Evolutionary conservation across 2,797 vertebrate species (phyloP), one percentile per base, ranked within the genome.

Genomic region (Chanos chanos): DNA sequence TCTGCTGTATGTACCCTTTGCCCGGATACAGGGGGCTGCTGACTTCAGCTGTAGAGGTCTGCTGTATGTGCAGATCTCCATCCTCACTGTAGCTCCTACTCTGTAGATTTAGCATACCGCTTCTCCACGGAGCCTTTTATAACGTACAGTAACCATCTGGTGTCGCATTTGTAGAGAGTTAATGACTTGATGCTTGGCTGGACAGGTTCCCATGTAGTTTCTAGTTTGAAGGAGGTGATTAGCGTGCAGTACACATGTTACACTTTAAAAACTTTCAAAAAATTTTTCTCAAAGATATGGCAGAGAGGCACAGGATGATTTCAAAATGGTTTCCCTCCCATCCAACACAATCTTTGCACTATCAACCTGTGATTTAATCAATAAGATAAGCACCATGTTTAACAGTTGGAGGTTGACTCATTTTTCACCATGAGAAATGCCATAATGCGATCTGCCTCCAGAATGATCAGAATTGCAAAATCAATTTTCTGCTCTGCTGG

Each of bases 1-100:
- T 86, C 66, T 99, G 97, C 83, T 88, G 97, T 99, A 89, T 10
- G 95, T 87, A 76, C 55, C 54, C 64, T 30, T 27, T 44, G n/a
- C 21, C 55, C 8, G 15, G 24, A 3, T 28, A 39, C 15, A 18
- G 24, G 16, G 61, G 59, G 70, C 63, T n/a, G n/a, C n/a, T 28
- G 52, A 72, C 27, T 40, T 2, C 53, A 21, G 6, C 1, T 4
- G 43, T 30, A 56, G 30, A 31, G 31, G 5, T 60, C 51, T 47
- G 50, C 57, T 64, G 49, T 54, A 47, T 52, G 27, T 41, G 60
- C 27, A n/a, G n/a, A n/a, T n/a, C n/a, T n/a, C n/a, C n/a, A n/a
- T n/a, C n/a, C n/a, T n/a, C n/a, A n/a, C n/a, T n/a, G n/a, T n/a
- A n/a, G n/a, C n/a, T n/a, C n/a, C n/a, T n/a, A n/a, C n/a, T n/a